Evolutionary conservation across 1,140 invertebrate genomes (phyloP).

Genomic region (Diorhabda sublineata): DNA sequence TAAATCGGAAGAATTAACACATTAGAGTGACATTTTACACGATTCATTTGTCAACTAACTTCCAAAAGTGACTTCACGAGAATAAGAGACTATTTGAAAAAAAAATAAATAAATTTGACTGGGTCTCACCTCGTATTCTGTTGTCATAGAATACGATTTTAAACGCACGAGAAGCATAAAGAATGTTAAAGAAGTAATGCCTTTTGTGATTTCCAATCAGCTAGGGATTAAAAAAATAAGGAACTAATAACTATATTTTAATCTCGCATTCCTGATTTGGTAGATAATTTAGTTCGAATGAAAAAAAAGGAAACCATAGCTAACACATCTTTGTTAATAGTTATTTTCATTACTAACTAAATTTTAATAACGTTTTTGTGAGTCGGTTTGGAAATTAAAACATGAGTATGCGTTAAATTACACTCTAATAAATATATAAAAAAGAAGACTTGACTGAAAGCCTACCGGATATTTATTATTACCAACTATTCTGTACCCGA

Average conservation of each 20-base stretch:
- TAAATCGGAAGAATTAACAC: too few relatives aligned
- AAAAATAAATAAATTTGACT: too few relatives aligned
- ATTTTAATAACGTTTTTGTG: slow-evolving; percentile 22
- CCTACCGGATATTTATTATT: slow-evolving; percentile 15
- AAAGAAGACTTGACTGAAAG: slow-evolving; percentile 7
- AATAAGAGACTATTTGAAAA: too few relatives aligned
- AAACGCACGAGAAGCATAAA: neutral
- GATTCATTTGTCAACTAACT: too few relatives aligned
- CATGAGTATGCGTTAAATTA: slow-evolving; percentile 22
- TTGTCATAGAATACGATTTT: too few relatives aligned
- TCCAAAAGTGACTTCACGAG: too few relatives aligned
- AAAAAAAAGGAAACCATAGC: slow-evolving; percentile 10
- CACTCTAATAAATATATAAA: slow-evolving; percentile 13
- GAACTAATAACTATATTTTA: slow-evolving; percentile 3
- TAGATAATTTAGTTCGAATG: neutral
- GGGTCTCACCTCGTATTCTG: too few relatives aligned
- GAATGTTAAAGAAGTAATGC: neutral
- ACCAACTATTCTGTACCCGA: too few relatives aligned
- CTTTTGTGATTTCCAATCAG: neutral
- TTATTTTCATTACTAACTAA: slow-evolving; percentile 7
- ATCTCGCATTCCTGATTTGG: neutral
- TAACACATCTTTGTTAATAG: slow-evolving; percentile 15
- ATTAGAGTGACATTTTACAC: too few relatives aligned
- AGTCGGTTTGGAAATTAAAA: slow-evolving; percentile 15
- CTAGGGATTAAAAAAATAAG: neutral